Evolutionary conservation across 37 sponge, comb jelly and placozoan species (phyloP), one percentile per base, ranked within the genome.

Genomic region (Theonella swinhoei): DNA sequence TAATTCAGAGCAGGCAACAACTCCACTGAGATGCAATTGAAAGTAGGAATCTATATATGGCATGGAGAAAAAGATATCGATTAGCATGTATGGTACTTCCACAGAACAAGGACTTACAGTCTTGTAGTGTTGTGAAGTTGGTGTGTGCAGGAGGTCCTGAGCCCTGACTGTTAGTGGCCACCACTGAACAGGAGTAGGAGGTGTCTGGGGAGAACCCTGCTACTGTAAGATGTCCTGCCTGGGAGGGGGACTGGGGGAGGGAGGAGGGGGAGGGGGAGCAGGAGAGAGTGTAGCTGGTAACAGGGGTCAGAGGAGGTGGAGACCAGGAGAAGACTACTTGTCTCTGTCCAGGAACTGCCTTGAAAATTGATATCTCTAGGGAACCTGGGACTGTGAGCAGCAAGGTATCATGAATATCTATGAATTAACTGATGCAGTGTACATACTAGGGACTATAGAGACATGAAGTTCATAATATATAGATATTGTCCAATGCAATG

Each of bases 191-290:
- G 54, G 54, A 47, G 54, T 47, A 47, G 54, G 14, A 14, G 14
- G 54, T 47, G 54, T 47, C 14, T 47, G 54, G 54, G 14, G 54
- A 30, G 33, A 34, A 26, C 33, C 20, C 36, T 3, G 70, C 36
- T 22, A 70, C 17, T 9, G 70, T 4, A 4, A 26, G 33, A 30
- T 3, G 5, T 3, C 36, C 17, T 23, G 70, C 25, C 33, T 30
- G 5, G 70, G 36, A 70, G 36, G 70, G 36, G 33, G 70, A 70
- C 32, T 31, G 33, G 70, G 70, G 36, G 70, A 30, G 33, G 5
- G 70, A 70, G 70, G 70, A 4, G 36, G 70, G 33, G 34, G 36
- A 70, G 70, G 70, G 33, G 30, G 70, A 30, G 70, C 36, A 70
- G 33, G 70, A 30, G 70, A 26, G 33, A 34, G 70, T 29, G 70